phyloP scores from a whole-genome alignment of 2,113 vertebrate species.

The Drymodes brunneopygia region DNA sequence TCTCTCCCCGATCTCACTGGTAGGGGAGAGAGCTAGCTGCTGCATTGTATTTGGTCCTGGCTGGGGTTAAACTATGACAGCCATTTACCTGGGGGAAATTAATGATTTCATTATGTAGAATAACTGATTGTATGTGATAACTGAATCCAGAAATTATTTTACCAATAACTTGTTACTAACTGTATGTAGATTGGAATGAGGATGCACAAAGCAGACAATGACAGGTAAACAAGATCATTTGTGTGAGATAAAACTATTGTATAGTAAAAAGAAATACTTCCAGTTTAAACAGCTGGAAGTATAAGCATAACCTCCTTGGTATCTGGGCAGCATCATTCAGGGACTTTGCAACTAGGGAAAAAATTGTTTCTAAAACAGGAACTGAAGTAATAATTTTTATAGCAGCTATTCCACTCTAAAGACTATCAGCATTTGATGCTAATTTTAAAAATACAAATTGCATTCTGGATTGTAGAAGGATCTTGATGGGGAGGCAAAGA shows the following conservation, averaged over 20 bases:
- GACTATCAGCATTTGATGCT: neutral
- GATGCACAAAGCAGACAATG: neutral
- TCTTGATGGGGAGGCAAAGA: conserved; percentile 19
- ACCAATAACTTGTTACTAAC: neutral
- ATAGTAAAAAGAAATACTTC: neutral
- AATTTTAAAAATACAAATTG: neutral
- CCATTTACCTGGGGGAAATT: neutral
- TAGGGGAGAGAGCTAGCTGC: neutral
- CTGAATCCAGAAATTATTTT: neutral
- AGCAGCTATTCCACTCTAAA: neutral
- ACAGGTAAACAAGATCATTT: neutral
- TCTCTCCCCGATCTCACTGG: neutral
- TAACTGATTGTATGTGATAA: neutral
- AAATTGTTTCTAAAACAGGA: neutral
- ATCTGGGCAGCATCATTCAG: neutral
- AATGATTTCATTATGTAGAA: neutral
- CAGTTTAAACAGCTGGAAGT: neutral
- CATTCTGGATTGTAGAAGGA: neutral
- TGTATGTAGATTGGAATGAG: fast-evolving
- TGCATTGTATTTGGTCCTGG: neutral
- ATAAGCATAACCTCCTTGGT: neutral
- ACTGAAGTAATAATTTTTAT: neutral
- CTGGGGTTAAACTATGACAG: neutral
- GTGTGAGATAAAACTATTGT: neutral
- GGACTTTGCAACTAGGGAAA: neutral